Base-by-base conservation (phyloP, 2,113 vertebrate genomes). In the Pituophis catenifer region DNA sequence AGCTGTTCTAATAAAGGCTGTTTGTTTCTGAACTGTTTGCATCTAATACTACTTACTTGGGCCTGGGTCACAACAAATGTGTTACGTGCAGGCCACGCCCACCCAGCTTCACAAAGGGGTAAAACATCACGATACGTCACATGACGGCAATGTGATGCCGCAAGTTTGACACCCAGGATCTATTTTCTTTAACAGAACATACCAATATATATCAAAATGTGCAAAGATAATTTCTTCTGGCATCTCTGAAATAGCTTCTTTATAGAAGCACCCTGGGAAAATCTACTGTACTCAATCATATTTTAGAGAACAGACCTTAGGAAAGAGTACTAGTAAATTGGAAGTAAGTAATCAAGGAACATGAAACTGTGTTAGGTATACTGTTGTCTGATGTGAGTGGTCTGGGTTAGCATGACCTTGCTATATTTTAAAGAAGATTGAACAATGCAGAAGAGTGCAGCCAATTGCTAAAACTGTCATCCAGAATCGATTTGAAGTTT, bases 401-500 rank as follows among this genome's bases (percentile, higher is more conserved):
- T 44, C 91, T 11, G 91, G 89, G 38, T 94, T 92, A n/a, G 0
- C 0, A 62, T 92, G 93, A 96, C 90, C 90, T 93, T 94, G 59
- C 87, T 15, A 1, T 93, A 21, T 23, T 94, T 89, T 70, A 94
- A 90, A 92, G 23, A 17, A 70, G 90, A 90, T 23, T 94, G 85
- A 50, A 92, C 75, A 90, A 86, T 10, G 55, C 17, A 81, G 91
- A 95, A 90, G 48, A 93, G 92, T 54, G 90, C 33, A 94, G 2
- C 9, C 57, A 75, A n/a, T 92, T 94, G 70, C 93, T 94, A 94
- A 91, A 94, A 26, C 62, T 94, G 89, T 94, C 54, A 91, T 3
- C 52, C 21, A 57, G 90, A 65, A n/a, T 90, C 26, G 52, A 90
- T 88, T 19, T 93, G 88, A 96, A 93, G 38, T 94, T 29, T 89